Evolutionary conservation across 2,113 vertebrate species (phyloP), one percentile per base, ranked within the genome.

Genomic region (Eubucco bourcierii): DNA sequence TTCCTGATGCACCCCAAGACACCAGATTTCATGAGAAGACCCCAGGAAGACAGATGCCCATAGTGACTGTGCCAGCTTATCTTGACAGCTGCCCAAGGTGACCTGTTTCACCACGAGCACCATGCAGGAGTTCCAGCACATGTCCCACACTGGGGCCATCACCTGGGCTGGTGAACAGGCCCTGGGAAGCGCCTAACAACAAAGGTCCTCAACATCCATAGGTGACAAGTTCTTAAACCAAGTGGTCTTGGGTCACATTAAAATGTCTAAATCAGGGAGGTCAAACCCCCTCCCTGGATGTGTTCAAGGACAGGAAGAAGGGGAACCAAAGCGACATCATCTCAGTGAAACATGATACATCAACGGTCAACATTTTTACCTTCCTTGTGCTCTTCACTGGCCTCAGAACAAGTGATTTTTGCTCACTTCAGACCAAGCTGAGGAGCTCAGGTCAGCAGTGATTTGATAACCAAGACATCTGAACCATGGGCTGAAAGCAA

Each of bases 51-150:
- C 8, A 24, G 47, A 28, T 1, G 13, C 60, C 39, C n/a, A 1
- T 0, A 1, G 27, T 41, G 27, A 1, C 56, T 0, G 0, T 3
- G 34, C 52, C 44, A 21, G 28, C 33, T 9, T 3, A 10, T 4
- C 41, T 4, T 7, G 25, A 37, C 4, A 1, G 20, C 3, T 0
- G 9, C 47, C 7, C 11, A 27, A 12, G 46, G 10, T 46, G 20
- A 18, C 47, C 8, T 1, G 5, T 18, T 4, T 17, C 71, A 3
- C 8, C 34, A 8, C 0, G 1, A 39, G 50, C 55, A 53, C 10
- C 50, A 24, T 24, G 20, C 23, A 12, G 50, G 50, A 52, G 23
- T 21, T 23, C 50, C 50, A 52, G 50, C 21, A 24, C 50, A 23
- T 10, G 21, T 52, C 50, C 50, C 21, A 52, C 50, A 14, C 50